Evolutionary conservation across 2,888 invertebrate genomes (phyloP), one percentile per base, ranked within the genome.

Genomic region (Troides helena): DNA sequence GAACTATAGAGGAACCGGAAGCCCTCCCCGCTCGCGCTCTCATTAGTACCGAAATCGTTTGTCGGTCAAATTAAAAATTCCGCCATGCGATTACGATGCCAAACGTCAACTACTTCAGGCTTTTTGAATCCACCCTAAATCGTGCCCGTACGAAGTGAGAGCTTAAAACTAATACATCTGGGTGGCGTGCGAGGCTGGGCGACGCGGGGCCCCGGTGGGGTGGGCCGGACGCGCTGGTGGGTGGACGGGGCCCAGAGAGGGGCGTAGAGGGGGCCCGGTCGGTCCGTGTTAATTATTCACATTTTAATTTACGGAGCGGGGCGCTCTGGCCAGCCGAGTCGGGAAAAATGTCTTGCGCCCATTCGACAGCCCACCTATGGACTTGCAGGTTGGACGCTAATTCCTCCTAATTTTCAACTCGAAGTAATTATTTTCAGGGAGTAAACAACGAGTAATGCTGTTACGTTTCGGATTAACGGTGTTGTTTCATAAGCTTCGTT

Each of bases 81-180:
- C 76, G 80, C 82, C 80, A 81, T 76, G 82, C 82, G 79, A 84
- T 84, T 83, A 81, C 81, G 81, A 82, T 79, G 80, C 81, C 78
- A 83, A 83, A 82, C 84, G 84, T 85, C 84, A 87, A 84, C 86
- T 84, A 87, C 81, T 82, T 83, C 81, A 83, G 80, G 67, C 62
- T 68, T 67, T 71, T 72, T 68, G 78, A 80, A 80, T 78, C 82
- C 84, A 82, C 81, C 84, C 85, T 82, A 86, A 89, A 89, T 88
- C 86, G 87, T 83, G 84, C 83, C 85, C 86, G 83, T 85, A 86
- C 86, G 85, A 84, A 82, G 78, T 79, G 85, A 81, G 86, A 89
- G 90, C 90, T 90, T 89, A 90, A 90, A 90, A 91, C 90, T 90
- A 90, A 90, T 90, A 90, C 90, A 88, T 89, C 87, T 86, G 88